A percentile compares a stretch with the other conserved stretches of the same genome.
phyloP scores from a whole-genome alignment of 1,140 invertebrate genomes.

The Hyles vespertilio region DNA sequence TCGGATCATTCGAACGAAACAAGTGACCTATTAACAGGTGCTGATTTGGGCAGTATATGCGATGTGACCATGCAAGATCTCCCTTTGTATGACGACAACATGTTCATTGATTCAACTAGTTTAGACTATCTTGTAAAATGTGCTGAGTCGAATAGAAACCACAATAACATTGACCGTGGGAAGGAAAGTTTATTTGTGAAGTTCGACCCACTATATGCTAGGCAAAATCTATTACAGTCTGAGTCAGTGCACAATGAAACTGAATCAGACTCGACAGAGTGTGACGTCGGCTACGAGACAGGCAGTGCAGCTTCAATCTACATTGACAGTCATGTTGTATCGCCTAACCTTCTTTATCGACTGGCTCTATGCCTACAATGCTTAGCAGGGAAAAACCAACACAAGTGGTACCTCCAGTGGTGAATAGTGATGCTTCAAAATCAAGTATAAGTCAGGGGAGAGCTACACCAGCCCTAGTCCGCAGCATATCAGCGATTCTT shows the following conservation, averaged over 20 bases:
- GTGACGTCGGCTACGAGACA: slow-evolving; percentile 65
- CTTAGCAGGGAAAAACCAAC: slow-evolving; percentile 52
- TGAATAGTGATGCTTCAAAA: slow-evolving; percentile 40
- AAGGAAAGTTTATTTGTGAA: slow-evolving; percentile 78
- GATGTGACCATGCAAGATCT: slow-evolving; percentile 64
- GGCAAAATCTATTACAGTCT: slow-evolving; percentile 34
- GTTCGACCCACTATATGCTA: slow-evolving; percentile 78
- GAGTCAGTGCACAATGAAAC: slow-evolving; percentile 28
- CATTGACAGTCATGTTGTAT: slow-evolving; percentile 37
- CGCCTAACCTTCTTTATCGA: slow-evolving; percentile 42
- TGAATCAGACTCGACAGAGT: slow-evolving; percentile 37
- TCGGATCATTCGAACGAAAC: slow-evolving; percentile 37
- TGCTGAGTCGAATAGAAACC: slow-evolving; percentile 48
- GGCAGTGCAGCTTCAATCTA: slow-evolving; percentile 48
- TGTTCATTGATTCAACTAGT: slow-evolving; percentile 53
- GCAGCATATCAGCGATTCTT: slow-evolving; percentile 62
- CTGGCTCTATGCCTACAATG: slow-evolving; percentile 32
- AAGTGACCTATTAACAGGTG: slow-evolving; percentile 54
- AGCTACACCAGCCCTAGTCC: slow-evolving; percentile 43
- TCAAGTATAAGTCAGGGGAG: slow-evolving; percentile 18
- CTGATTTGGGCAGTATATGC: slow-evolving; percentile 55
- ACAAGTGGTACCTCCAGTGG: slow-evolving; percentile 58
- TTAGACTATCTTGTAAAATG: slow-evolving; percentile 62
- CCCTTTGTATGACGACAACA: slow-evolving; percentile 42
- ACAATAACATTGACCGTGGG: slow-evolving; percentile 58